Evolutionary conservation across 2,113 vertebrate species (phyloP).

Genomic region (Lophius piscatorius): DNA sequence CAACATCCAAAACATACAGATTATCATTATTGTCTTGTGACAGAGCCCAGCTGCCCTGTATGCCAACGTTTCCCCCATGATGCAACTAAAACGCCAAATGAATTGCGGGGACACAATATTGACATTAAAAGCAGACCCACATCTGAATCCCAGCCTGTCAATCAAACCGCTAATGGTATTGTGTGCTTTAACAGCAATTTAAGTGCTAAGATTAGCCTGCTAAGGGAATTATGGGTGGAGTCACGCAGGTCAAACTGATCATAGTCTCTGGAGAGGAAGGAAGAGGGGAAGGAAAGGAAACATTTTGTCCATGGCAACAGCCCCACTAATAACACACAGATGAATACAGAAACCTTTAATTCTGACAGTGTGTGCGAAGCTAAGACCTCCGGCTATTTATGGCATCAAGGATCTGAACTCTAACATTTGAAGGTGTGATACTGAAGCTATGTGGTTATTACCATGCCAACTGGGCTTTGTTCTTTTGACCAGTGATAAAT

Average conservation of each 20-base stretch:
- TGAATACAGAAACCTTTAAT: constrained; percentile 35
- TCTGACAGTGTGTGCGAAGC: constrained; percentile 1
- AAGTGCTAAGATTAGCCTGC: constrained; percentile 45
- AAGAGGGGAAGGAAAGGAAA: constrained; percentile 11
- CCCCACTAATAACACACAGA: constrained; percentile 29
- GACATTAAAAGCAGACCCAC: too few relatives aligned
- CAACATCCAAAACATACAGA: too few relatives aligned
- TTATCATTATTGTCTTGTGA: neutral
- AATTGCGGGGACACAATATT: neutral
- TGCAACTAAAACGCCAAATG: neutral
- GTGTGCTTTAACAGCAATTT: constrained; percentile 25
- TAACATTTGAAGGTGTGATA: constrained; percentile 15
- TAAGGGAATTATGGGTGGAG: constrained; percentile 31
- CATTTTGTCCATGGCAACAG: constrained; percentile 28
- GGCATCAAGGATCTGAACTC: constrained; percentile 28
- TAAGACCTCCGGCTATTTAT: constrained; percentile 34
- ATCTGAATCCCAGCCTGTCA: neutral
- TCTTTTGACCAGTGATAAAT: constrained; percentile 8
- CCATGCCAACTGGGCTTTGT: constrained; percentile 26
- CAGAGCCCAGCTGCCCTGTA: neutral
- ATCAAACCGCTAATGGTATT: constrained; percentile 33
- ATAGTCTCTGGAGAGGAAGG: constrained; percentile 36
- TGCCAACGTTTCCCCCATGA: neutral
- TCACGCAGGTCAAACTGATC: constrained; percentile 48
- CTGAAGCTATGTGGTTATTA: constrained; percentile 18